A percentile compares a stretch with the other conserved stretches of the same genome.
phyloP scores from a whole-genome alignment of 2,888 invertebrate genomes.

The Cryptocheilus praepositus region DNA sequence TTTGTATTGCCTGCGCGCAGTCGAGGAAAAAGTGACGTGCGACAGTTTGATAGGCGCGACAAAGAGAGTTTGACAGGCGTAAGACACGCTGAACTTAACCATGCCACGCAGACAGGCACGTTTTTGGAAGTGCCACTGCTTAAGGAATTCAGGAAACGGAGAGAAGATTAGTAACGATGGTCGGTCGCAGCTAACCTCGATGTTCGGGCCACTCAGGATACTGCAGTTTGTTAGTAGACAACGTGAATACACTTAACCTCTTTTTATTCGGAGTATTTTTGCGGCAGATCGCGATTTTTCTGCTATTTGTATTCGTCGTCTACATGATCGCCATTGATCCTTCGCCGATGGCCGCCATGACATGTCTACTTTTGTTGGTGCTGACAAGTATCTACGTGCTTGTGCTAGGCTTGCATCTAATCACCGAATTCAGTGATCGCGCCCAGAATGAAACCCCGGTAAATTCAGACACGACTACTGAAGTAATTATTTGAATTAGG shows the following conservation, averaged over 20 bases:
- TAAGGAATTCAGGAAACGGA: not conserved
- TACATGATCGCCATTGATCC: slow-evolving; percentile 45
- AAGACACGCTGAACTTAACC: too few species aligned
- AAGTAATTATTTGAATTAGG: too few species aligned
- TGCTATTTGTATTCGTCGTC: slow-evolving; percentile 54
- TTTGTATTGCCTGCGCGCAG: too few species aligned
- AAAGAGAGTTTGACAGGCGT: too few species aligned
- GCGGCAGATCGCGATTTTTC: slow-evolving; percentile 39
- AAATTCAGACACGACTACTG: slow-evolving; percentile 22
- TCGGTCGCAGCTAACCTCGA: slow-evolving; percentile 22
- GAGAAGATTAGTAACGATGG: too few species aligned
- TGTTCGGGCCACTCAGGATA: slow-evolving; percentile 56
- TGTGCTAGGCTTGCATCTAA: slow-evolving; percentile 58
- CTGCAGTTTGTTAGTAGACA: slow-evolving; percentile 62
- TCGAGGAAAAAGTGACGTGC: too few species aligned
- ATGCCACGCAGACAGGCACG: not conserved
- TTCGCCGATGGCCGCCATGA: slow-evolving; percentile 37
- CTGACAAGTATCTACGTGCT: slow-evolving; percentile 59
- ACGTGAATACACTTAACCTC: too few species aligned
- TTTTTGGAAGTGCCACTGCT: not conserved
- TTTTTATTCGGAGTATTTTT: too few species aligned
- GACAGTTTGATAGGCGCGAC: too few species aligned
- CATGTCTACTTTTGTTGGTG: slow-evolving; percentile 54
- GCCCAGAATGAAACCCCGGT: slow-evolving; percentile 55
- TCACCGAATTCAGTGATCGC: slow-evolving; percentile 54